Percentiles rank a stretch among this genome's conserved stretches.
Evolutionary conservation across 2,888 invertebrate genomes (phyloP).

Genomic region (Calliopum simillimum): DNA sequence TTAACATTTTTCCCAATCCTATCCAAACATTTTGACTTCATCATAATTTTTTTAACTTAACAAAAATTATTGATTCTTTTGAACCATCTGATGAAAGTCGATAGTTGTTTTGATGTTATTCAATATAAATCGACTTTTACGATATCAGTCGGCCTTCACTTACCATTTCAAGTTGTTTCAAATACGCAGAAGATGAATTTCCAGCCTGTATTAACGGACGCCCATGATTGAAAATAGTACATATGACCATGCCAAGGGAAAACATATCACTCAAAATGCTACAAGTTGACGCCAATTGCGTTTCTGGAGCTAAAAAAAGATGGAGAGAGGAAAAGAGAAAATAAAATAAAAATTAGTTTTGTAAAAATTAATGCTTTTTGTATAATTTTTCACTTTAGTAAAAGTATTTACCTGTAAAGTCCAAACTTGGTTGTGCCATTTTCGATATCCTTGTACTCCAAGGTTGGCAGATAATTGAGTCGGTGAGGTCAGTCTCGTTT

Average conservation of each 20-base stretch:
- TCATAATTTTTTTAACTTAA: too few species aligned
- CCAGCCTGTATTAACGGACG: conserved; percentile 89
- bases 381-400: background rate
- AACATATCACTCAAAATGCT: conserved; percentile 96
- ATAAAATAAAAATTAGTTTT: background rate
- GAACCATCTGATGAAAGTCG: too few species aligned
- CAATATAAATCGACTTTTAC: conserved; percentile 69
- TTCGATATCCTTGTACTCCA: conserved; percentile 94
- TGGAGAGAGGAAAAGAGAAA: conserved; percentile 1
- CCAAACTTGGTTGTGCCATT: conserved; percentile 94
- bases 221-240: conserved; percentile 92
- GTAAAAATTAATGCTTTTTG: conserved; percentile 2
- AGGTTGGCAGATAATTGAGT: conserved; percentile 81
- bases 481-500: conserved; percentile 76
- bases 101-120: too few species aligned
- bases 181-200: conserved; percentile 88
- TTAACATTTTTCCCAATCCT: too few species aligned
- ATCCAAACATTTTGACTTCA: too few species aligned
- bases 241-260: conserved; percentile 94
- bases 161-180: conserved; percentile 92
- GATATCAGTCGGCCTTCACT: conserved; percentile 86
- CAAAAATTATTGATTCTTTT: too few species aligned
- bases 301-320: conserved; percentile 87
- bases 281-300: conserved; percentile 84
- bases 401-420: conserved; percentile 84